These are phyloP conservation scores for Ctena decussata DNA, from an alignment of 2,888 invertebrate species.

Conservation along the genomic window DNA sequence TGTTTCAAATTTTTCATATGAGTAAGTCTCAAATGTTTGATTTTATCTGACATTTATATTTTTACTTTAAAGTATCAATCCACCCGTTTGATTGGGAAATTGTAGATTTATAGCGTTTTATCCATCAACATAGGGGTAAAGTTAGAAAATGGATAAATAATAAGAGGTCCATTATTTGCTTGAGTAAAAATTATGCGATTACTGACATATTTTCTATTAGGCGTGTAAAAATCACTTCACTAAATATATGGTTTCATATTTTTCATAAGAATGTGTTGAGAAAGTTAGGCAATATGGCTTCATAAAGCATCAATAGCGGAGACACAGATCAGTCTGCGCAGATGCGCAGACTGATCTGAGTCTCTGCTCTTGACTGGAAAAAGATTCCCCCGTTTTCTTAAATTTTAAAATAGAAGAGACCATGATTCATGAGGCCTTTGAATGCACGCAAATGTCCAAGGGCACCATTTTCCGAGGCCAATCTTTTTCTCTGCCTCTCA, in stretches of 20 bases:
- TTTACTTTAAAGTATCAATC: not conserved
- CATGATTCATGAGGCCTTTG: too few relatives aligned
- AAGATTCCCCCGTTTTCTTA: too few relatives aligned
- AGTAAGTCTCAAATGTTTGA: not conserved
- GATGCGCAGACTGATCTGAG: too few relatives aligned
- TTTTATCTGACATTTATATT: not conserved
- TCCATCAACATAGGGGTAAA: not conserved
- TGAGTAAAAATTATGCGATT: not conserved
- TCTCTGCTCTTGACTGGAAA: too few relatives aligned
- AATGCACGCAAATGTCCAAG: too few relatives aligned
- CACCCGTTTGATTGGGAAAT: not conserved
- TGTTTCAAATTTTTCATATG: constrained; percentile 8
- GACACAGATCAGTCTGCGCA: too few relatives aligned
- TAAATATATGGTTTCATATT: not conserved
- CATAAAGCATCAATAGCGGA: too few relatives aligned
- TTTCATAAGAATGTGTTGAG: not conserved
- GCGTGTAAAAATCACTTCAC: not conserved
- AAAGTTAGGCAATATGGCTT: not conserved
- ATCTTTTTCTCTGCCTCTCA: too few relatives aligned
- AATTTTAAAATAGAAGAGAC: too few relatives aligned
- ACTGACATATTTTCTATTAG: not conserved
- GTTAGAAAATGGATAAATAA: not conserved
- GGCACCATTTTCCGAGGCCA: too few relatives aligned
- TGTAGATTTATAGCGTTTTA: not conserved
- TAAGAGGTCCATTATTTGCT: not conserved